phyloP scores from a whole-genome alignment of 2,888 invertebrate genomes.

The Gortyna flavago region DNA sequence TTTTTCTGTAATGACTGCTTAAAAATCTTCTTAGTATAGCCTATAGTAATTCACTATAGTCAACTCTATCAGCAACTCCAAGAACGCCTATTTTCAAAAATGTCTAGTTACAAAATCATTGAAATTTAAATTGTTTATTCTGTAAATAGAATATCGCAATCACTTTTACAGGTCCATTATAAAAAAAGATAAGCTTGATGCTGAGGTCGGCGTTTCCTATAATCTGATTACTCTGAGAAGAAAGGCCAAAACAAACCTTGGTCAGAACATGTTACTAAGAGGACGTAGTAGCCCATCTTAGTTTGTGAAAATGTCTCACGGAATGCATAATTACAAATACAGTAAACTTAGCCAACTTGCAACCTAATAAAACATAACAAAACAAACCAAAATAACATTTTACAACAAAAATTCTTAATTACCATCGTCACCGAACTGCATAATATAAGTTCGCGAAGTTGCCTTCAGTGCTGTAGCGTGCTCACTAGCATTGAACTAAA shows the following conservation, averaged over 20 bases:
- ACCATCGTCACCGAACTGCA: slow-evolving; percentile 61
- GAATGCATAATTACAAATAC: not conserved
- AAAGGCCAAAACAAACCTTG: no score
- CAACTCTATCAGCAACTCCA: not conserved
- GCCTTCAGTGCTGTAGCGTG: slow-evolving; percentile 62
- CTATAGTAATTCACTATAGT: not conserved
- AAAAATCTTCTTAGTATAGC: not conserved
- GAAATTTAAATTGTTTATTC: no score
- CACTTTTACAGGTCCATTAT: no score
- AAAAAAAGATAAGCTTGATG: no score
- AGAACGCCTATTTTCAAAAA: not conserved
- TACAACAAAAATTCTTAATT: slow-evolving; percentile 65
- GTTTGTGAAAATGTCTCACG: not conserved
- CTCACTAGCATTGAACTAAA: slow-evolving; percentile 62
- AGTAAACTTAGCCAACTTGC: not conserved
- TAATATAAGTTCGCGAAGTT: slow-evolving; percentile 67
- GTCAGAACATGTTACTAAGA: not conserved
- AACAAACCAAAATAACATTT: slow-evolving; percentile 50
- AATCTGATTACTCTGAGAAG: no score
- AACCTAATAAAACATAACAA: slow-evolving; percentile 7
- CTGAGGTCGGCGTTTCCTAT: no score
- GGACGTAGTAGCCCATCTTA: not conserved
- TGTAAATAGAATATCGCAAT: no score
- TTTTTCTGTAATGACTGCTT: not conserved
- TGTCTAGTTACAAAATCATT: not conserved